Evolutionary conservation across 2,113 vertebrate genomes (phyloP), one percentile per base, ranked within the genome.

Genomic region (Himantopus leucocephalus): DNA sequence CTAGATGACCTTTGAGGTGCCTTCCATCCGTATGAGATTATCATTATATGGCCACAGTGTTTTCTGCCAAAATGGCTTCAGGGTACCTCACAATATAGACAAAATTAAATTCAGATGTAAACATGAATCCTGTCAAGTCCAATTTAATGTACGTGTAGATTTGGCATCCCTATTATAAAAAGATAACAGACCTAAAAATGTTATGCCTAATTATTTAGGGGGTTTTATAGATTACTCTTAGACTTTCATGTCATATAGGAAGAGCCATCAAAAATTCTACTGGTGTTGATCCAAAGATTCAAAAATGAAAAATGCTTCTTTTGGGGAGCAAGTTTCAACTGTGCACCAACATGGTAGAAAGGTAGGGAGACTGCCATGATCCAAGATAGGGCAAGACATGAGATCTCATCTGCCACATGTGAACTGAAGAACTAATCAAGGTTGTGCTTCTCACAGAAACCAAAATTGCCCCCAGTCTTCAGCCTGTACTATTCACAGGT

Each of bases 41-140:
- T 74, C 19, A 2, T 43, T 84, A 43, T 10, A 72, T 0, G 0
- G 5, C 34, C 60, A 60, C 1, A 0, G 34, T 59, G n/a, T 29
- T 77, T 88, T 78, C 80, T 81, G 73, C 45, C 53, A 84, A 71
- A 81, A 72, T n/a, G 55, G 30, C 60, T 74, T 93, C 47, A 92
- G 66, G 21, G 39, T 79, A 24, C 30, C 39, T 78, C 24, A 72
- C 17, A 48, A n/a, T 37, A 55, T 0, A 75, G 50, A 47, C 66
- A 86, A 90, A 77, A 71, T 3, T 64, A 52, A 84, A 89, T 87
- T 70, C 64, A 81, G 56, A 30, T 53, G 39, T 68, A 72, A 95
- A 78, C 14, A 60, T n/a, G 27, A 89, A 63, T 67, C 43, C 26
- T 45, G 8, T 62, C 47, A 70, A 81, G 17, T 43, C 27, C 24